Evolutionary conservation across 2,888 invertebrate genomes (phyloP), one percentile per base, ranked within the genome.

Genomic region (Netelia inedita): DNA sequence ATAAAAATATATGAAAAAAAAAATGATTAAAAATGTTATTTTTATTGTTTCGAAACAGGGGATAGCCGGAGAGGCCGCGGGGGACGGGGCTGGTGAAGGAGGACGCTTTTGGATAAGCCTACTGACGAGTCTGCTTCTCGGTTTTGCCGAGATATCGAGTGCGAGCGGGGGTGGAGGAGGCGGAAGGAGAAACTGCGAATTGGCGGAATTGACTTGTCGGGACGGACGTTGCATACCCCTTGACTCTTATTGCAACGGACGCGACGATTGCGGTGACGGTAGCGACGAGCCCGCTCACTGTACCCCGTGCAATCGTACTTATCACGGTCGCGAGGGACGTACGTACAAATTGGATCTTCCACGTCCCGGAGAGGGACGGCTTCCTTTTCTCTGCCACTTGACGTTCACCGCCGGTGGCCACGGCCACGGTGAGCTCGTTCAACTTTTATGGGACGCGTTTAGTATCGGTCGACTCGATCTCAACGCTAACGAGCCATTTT

Each of bases 351-450:
- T 98, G 93, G 96, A 95, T 89, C 96, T 98, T 92, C 95, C 96
- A 89, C 96, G 96, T 89, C 96, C 97, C 73, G 94, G 95, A 87
- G 96, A 96, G 93, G 96, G 96, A 90, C 96, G 97, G 89, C 95
- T 97, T 91, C 98, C 98, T 50, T 98, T 98, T 94, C 95, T 98
- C 86, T 98, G 98, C 94, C 97, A 98, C 94, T 95, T 98, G 91
- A 98, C 98, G 88, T 98, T 98, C 94, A 98, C 98, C 90, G 98
- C 98, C 92, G 97, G 97, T 92, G 98, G 98, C 87, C 96, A 96
- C 92, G 96, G 96, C 90, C 97, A 97, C 94, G 98, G 98, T 82
- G 98, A 98, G 94, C 96, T 98, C 88, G 97, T 98, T 85, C 98
- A 98, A 95, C 95, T 98, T 82, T 96, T 97, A 88, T 98, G 98